phyloP scores from a whole-genome alignment of 2,888 invertebrate species.

The Epinotia brunnichana region DNA sequence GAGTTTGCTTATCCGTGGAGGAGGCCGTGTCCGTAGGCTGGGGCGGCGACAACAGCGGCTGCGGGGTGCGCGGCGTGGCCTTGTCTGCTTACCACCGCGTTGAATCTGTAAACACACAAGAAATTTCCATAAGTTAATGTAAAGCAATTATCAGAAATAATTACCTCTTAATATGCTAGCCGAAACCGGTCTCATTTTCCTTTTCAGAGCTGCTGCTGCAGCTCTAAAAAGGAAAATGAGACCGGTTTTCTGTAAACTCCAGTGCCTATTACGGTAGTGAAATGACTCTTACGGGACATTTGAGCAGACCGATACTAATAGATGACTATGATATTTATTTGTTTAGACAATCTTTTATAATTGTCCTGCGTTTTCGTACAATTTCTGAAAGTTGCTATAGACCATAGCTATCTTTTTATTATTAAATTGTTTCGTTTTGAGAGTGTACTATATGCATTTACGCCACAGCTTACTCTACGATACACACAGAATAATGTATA shows the following conservation, averaged over 20 bases:
- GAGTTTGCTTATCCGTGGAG: slow-evolving; percentile 63
- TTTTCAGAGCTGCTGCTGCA: too few species aligned
- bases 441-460: too few species aligned
- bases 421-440: too few species aligned
- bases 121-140: not conserved
- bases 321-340: not conserved
- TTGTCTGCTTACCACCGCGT: slow-evolving; percentile 83
- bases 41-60: slow-evolving; percentile 65
- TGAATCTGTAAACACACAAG: slow-evolving; percentile 74
- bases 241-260: not conserved
- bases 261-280: not conserved
- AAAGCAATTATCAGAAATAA: too few species aligned
- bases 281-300: not conserved
- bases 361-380: not conserved
- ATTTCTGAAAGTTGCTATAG: not conserved
- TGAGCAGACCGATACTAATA: not conserved
- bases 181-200: too few species aligned
- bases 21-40: slow-evolving; percentile 69
- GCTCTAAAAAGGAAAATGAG: not conserved
- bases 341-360: not conserved
- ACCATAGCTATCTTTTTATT: too few species aligned
- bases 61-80: slow-evolving; percentile 84
- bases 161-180: too few species aligned
- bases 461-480: too few species aligned
- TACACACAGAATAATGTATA: too few species aligned